A percentile compares a stretch with the other conserved stretches of the same genome.
These are phyloP conservation scores for Lacerta bilineata DNA, from an alignment of 2,797 vertebrate genomes.

Conservation along the genomic window DNA sequence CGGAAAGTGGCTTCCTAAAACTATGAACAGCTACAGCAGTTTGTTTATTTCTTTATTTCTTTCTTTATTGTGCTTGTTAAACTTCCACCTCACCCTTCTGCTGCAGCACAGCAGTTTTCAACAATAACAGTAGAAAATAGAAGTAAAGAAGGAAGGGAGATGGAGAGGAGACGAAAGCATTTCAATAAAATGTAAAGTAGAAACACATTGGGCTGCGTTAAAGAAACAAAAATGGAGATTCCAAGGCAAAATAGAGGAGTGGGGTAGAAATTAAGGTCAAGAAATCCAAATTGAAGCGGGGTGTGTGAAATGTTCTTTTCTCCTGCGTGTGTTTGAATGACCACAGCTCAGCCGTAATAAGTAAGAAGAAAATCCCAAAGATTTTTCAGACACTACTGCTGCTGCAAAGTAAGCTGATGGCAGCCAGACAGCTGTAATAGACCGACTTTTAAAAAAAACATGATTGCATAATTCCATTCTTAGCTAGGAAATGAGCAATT, in stretches of 20 bases:
- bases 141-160: too few relatives aligned
- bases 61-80: neutral
- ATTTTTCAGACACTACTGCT: conserved; percentile 10
- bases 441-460: conserved; percentile 24
- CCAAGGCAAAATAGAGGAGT: conserved; percentile 16
- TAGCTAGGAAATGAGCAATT: neutral
- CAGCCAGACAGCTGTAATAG: conserved; percentile 49
- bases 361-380: conserved; percentile 36
- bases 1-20: neutral
- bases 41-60: neutral
- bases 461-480: neutral
- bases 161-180: neutral
- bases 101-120: neutral
- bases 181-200: neutral
- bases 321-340: conserved; percentile 64
- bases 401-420: conserved; percentile 31
- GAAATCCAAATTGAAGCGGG: conserved; percentile 63
- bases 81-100: neutral
- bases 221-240: conserved; percentile 54
- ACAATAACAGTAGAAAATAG: neutral
- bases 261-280: conserved; percentile 52
- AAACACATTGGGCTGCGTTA: conserved; percentile 25
- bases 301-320: conserved; percentile 52
- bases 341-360: conserved; percentile 28
- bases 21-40: neutral